Percentiles rank a stretch among this genome's conserved stretches.
phyloP scores from a whole-genome alignment of 1,140 invertebrate genomes.

The Orussus abietinus region DNA sequence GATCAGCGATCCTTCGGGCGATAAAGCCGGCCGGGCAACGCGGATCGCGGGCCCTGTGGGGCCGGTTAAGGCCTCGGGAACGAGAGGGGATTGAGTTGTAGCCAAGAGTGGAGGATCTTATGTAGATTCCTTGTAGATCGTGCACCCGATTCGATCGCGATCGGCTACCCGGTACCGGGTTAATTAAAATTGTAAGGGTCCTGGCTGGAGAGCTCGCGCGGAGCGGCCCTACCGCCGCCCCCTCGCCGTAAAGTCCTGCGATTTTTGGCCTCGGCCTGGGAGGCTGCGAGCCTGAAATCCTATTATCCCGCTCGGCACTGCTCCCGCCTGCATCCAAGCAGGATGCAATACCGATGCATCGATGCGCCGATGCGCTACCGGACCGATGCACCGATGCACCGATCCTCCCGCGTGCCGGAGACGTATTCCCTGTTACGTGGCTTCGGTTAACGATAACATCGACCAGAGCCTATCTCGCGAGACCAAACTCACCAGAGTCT shows the following conservation, averaged over 20 bases:
- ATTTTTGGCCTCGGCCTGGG: slow-evolving; percentile 41
- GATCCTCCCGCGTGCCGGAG: no score
- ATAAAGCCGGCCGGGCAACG: no score
- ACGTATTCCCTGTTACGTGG: no score
- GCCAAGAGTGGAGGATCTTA: slow-evolving; percentile 56
- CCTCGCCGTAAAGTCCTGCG: slow-evolving; percentile 35
- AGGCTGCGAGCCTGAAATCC: slow-evolving; percentile 41
- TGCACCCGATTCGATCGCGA: slow-evolving; percentile 57
- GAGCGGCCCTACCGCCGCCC: slow-evolving; percentile 4
- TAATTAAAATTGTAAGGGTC: slow-evolving; percentile 54
- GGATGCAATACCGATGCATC: background rate
- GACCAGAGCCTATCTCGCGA: no score
- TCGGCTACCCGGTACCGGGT: slow-evolving; percentile 51
- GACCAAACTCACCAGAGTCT: no score
- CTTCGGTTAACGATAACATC: no score
- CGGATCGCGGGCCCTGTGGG: background rate
- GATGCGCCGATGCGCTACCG: no score
- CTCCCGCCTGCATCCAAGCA: background rate
- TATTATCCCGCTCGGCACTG: slow-evolving; percentile 28
- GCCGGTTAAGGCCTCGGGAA: slow-evolving; percentile 31
- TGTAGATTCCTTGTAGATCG: slow-evolving; percentile 58
- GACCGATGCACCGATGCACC: no score
- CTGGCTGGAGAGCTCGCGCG: slow-evolving; percentile 25
- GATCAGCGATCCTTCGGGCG: no score
- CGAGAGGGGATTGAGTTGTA: slow-evolving; percentile 54